Conservation (phyloP, 1,140 invertebrate species). For the Drosophila triauraria region DNA sequence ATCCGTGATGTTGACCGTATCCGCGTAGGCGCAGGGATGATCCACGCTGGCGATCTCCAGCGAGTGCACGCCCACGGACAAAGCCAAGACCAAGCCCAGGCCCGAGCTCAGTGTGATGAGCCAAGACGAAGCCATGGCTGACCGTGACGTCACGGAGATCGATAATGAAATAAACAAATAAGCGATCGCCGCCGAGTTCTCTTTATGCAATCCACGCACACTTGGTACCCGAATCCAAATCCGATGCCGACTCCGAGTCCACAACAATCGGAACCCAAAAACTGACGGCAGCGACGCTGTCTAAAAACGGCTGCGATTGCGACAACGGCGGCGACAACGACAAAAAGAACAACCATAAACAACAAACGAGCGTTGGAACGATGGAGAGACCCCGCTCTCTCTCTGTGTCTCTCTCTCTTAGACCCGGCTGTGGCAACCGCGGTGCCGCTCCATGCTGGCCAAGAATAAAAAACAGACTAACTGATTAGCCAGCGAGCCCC, state of each 20-base stretch:
- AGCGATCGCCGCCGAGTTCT: slow-evolving; percentile 36
- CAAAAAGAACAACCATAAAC: slow-evolving; percentile 41
- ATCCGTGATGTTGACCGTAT: slow-evolving; percentile 76
- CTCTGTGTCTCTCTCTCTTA: slow-evolving; percentile 11
- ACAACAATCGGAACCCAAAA: slow-evolving; percentile 43
- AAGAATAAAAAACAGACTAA: slow-evolving; percentile 81
- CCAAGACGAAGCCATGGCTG: slow-evolving; percentile 16
- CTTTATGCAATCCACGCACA: slow-evolving; percentile 44
- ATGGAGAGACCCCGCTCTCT: slow-evolving; percentile 12
- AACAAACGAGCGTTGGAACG: slow-evolving; percentile 11
- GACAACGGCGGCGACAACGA: slow-evolving; percentile 46
- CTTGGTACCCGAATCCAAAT: slow-evolving; percentile 2
- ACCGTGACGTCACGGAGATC: slow-evolving; percentile 60
- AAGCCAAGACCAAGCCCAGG: slow-evolving; percentile 3
- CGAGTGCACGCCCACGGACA: background rate
- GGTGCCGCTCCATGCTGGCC: slow-evolving; percentile 71
- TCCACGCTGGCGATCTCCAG: slow-evolving; percentile 25
- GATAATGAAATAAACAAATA: slow-evolving; percentile 75
- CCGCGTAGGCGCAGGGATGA: slow-evolving; percentile 64
- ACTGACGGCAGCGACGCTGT: slow-evolving; percentile 30
- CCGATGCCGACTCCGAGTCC: slow-evolving; percentile 12
- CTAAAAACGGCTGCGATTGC: slow-evolving; percentile 76
- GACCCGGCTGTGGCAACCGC: slow-evolving; percentile 17
- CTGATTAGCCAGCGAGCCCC: slow-evolving; percentile 71
- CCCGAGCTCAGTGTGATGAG: slow-evolving; percentile 5